phyloP scores from a whole-genome alignment of 1,140 invertebrate species.

The Atta colombica region DNA sequence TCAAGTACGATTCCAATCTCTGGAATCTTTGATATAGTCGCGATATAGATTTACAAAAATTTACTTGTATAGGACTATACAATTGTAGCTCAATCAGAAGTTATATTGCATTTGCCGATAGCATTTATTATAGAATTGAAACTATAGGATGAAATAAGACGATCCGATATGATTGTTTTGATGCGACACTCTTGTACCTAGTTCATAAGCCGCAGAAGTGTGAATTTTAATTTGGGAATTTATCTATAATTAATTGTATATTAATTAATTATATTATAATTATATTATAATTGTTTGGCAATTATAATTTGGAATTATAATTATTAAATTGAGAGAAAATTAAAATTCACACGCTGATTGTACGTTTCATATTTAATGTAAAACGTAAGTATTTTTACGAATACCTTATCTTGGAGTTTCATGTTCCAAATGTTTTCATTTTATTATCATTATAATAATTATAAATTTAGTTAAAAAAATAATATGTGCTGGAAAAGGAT shows the following conservation, averaged over 20 bases:
- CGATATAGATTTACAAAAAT: slow-evolving; percentile 15
- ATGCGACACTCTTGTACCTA: not conserved
- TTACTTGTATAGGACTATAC: slow-evolving; percentile 1
- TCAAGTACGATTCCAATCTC: slow-evolving; percentile 4
- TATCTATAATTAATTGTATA: no score
- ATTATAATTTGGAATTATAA: no score
- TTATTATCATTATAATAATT: slow-evolving; percentile 1
- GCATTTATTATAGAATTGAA: slow-evolving; percentile 20
- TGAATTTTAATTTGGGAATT: slow-evolving; percentile 12
- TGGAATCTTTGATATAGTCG: slow-evolving; percentile 21
- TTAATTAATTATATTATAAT: no score
- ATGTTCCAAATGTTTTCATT: slow-evolving; percentile 21
- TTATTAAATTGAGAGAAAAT: not conserved
- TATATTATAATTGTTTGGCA: no score
- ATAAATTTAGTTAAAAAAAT: not conserved
- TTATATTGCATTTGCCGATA: not conserved
- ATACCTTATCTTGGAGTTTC: not conserved
- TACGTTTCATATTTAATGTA: slow-evolving; percentile 4
- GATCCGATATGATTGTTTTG: not conserved
- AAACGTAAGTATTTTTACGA: not conserved
- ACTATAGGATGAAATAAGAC: not conserved
- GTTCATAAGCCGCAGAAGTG: slow-evolving; percentile 3
- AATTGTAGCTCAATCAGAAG: not conserved
- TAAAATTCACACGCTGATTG: not conserved
- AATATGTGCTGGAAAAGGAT: not conserved